phyloP scores from a whole-genome alignment of 1,140 invertebrate genomes.

The Pachypeltis micranthus region DNA sequence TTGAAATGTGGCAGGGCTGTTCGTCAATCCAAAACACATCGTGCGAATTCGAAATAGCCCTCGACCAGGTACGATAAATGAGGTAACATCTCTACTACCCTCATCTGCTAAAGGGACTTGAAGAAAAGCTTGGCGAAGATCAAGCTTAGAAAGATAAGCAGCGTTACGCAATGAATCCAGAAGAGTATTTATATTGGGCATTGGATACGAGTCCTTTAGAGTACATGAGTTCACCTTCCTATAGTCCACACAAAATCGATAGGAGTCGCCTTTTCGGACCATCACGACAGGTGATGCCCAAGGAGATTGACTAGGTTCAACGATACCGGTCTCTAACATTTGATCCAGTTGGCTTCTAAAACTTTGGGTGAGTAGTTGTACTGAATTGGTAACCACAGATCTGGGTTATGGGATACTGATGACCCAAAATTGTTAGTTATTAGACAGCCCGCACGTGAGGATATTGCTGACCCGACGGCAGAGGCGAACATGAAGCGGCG shows the following conservation, averaged over 20 bases:
- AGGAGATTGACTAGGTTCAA: constrained; percentile 27
- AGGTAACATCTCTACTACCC: too few species aligned
- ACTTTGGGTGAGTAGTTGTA: constrained; percentile 28
- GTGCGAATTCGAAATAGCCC: constrained; percentile 29
- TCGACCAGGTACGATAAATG: neutral
- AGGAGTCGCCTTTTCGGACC: constrained; percentile 27
- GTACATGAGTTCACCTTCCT: constrained; percentile 20
- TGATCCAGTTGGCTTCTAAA: constrained; percentile 26
- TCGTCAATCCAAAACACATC: too few species aligned
- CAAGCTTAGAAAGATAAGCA: constrained; percentile 29
- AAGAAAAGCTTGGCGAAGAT: constrained; percentile 32
- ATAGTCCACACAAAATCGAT: constrained; percentile 25
- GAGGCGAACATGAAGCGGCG: too few species aligned
- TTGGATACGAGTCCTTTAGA: constrained; percentile 23
- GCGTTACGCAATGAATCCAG: constrained; percentile 29
- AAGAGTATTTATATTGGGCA: constrained; percentile 28
- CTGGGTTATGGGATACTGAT: too few species aligned
- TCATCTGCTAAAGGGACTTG: constrained; percentile 28
- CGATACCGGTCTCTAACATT: constrained; percentile 27
- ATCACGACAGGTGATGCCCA: constrained; percentile 29
- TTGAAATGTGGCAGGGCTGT: too few species aligned
- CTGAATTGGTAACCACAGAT: too few species aligned
- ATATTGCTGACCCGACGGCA: too few species aligned
- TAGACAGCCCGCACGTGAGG: too few species aligned
- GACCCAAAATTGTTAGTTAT: too few species aligned